Evolutionary conservation across 2,888 invertebrate species (phyloP).

Genomic region (Pammene fasciana): DNA sequence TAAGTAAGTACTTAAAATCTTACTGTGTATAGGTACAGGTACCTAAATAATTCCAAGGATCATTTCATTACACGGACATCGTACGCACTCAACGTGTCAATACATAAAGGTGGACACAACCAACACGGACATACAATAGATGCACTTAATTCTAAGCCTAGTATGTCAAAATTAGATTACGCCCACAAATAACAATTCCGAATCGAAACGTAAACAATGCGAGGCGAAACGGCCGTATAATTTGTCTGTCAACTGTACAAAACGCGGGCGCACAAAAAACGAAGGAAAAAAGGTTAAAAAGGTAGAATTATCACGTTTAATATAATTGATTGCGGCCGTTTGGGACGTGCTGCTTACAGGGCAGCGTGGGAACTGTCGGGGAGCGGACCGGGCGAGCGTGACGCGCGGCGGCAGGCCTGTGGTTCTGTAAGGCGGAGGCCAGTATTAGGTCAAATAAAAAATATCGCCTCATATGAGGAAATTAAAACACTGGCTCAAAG

Average conservation of each 20-base stretch:
- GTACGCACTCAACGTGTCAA: no score
- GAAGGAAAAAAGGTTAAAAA: slow-evolving; percentile 49
- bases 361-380: slow-evolving; percentile 70
- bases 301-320: slow-evolving; percentile 79
- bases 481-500: no score
- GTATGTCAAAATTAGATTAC: slow-evolving; percentile 17
- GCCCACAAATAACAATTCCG: slow-evolving; percentile 46
- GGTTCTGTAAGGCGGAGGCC: no score
- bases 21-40: no score
- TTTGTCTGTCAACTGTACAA: slow-evolving; percentile 72
- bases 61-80: no score
- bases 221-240: slow-evolving; percentile 73
- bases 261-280: slow-evolving; percentile 55
- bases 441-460: no score
- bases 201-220: slow-evolving; percentile 59
- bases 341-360: slow-evolving; percentile 76
- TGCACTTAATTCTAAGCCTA: slow-evolving; percentile 1
- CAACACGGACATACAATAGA: neutral
- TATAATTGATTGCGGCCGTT: slow-evolving; percentile 80
- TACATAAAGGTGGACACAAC: no score
- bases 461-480: no score
- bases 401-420: neutral
- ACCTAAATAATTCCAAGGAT: no score
- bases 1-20: no score
- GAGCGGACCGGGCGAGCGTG: slow-evolving; percentile 47